Percentiles rank a stretch among this genome's conserved stretches.
Evolutionary conservation across 1,140 invertebrate genomes (phyloP).

Genomic region (Heterodera carotae): DNA sequence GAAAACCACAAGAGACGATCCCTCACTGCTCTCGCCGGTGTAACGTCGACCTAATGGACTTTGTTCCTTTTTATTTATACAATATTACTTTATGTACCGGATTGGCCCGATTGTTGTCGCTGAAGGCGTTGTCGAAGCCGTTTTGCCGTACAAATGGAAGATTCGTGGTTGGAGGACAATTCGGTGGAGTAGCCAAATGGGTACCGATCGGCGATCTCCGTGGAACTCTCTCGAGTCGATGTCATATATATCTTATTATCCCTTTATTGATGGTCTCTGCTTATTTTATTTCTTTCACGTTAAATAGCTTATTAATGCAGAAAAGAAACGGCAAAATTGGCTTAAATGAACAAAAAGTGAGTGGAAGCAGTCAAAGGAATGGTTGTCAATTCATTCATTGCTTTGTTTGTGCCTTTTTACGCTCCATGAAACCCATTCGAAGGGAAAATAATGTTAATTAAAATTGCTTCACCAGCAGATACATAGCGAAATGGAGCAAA

Average conservation of each 20-base stretch:
- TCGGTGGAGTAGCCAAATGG: conserved; percentile 64
- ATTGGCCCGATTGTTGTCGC: conserved; percentile 63
- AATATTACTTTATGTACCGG: conserved; percentile 40
- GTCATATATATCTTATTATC: conserved; percentile 30
- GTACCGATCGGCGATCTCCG: conserved; percentile 61
- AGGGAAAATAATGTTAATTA: not conserved
- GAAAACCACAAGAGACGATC: conserved; percentile 56
- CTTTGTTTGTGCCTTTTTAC: too few species aligned
- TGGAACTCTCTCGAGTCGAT: conserved; percentile 61
- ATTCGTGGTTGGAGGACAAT: conserved; percentile 60
- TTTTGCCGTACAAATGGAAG: conserved; percentile 63
- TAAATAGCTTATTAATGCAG: not conserved
- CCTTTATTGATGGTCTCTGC: not conserved
- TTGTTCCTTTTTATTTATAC: too few species aligned
- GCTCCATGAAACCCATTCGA: too few species aligned
- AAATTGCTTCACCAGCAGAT: not conserved
- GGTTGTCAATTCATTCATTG: too few species aligned
- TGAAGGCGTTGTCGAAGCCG: conserved; percentile 60
- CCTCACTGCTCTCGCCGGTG: conserved; percentile 64
- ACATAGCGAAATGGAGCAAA: too few species aligned
- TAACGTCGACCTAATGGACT: conserved; percentile 54
- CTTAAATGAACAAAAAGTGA: too few species aligned
- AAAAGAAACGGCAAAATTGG: too few species aligned
- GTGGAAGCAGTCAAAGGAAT: too few species aligned
- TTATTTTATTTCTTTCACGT: not conserved